A percentile compares a stretch with the other conserved stretches of the same genome.
Evolutionary conservation across 2,113 vertebrate species (phyloP).

Genomic region (Chaetodon auriga): DNA sequence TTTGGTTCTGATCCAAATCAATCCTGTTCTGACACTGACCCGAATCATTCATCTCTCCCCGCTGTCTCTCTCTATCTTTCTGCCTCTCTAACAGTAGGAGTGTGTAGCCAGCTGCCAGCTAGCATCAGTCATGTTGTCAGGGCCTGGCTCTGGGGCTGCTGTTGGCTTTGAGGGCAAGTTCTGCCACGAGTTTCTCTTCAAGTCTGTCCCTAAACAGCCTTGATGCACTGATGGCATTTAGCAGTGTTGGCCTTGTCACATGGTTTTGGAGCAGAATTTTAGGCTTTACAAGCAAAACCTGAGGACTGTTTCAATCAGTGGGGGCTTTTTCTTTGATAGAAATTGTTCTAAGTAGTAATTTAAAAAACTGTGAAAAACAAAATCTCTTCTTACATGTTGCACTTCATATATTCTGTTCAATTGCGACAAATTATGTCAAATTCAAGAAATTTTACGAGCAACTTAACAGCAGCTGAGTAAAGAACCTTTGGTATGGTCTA

Average conservation of each 20-base stretch:
- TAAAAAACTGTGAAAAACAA: not conserved
- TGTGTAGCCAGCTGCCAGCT: constrained; percentile 80
- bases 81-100: constrained; percentile 79
- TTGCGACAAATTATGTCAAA: not conserved
- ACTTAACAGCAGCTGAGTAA: not conserved
- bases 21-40: constrained; percentile 81
- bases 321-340: not conserved
- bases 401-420: not conserved
- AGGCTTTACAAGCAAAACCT: constrained; percentile 27
- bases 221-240: constrained; percentile 57
- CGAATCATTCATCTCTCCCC: constrained; percentile 78
- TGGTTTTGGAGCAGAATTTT: constrained; percentile 29
- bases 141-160: constrained; percentile 70
- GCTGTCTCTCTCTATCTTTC: constrained; percentile 75
- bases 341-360: not conserved
- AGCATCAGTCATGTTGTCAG: constrained; percentile 82
- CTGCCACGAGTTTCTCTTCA: constrained; percentile 58
- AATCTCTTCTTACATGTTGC: not conserved
- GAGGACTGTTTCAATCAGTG: not conserved
- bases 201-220: constrained; percentile 58
- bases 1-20: constrained; percentile 83
- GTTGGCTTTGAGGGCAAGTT: constrained; percentile 71
- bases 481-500: not conserved
- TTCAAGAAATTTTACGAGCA: not conserved
- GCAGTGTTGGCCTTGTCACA: constrained; percentile 28